Conservation (phyloP, 2,797 vertebrate species). For the Fringilla coelebs region DNA sequence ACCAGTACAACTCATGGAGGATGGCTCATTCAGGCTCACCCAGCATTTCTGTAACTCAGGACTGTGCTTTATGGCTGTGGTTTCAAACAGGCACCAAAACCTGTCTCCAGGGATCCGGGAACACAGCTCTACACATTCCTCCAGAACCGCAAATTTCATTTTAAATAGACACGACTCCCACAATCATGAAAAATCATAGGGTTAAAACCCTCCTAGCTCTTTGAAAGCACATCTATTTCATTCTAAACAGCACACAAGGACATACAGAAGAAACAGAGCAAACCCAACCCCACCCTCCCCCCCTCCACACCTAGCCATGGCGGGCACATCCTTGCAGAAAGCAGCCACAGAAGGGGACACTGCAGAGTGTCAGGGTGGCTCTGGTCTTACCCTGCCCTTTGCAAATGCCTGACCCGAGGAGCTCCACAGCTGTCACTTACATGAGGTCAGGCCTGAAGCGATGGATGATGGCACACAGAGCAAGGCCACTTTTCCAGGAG, state of each 20-base stretch:
- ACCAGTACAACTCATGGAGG: background rate
- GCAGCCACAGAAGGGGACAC: background rate
- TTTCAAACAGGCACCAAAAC: background rate
- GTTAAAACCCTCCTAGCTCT: constrained; percentile 3
- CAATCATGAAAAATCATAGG: background rate
- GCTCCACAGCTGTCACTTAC: constrained; percentile 71
- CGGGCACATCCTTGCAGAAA: background rate
- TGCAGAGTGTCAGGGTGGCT: background rate
- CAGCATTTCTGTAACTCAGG: background rate
- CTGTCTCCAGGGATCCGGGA: background rate
- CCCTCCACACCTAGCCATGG: background rate
- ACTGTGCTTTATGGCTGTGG: background rate
- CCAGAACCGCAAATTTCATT: background rate
- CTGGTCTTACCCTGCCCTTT: background rate
- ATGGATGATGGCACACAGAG: constrained; percentile 93
- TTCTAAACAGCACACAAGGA: background rate
- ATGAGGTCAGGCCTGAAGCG: constrained; percentile 91
- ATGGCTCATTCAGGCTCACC: background rate
- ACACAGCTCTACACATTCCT: background rate
- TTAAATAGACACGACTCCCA: background rate
- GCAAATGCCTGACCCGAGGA: background rate
- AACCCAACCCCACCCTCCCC: background rate
- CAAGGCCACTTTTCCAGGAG: constrained; percentile 89
- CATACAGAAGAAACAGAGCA: background rate
- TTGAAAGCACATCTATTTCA: background rate